Evolutionary conservation across 2,113 vertebrate species (phyloP), one percentile per base, ranked within the genome.

Genomic region (Polypterus senegalus): DNA sequence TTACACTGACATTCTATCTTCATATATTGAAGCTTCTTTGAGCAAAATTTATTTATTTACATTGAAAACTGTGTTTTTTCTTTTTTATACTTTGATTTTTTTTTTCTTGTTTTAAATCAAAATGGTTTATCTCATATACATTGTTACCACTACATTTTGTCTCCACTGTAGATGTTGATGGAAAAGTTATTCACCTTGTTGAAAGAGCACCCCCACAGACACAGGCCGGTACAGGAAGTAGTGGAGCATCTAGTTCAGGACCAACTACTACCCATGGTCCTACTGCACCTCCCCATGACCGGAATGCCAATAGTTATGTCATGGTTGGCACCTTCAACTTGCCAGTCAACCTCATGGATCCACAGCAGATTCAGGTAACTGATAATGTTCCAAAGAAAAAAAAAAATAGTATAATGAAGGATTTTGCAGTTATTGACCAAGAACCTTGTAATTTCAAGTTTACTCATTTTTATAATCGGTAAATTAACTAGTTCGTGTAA

Each of bases 241-340:
- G 85, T 10, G 84, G 83, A 10, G 69, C 72, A 56, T 69, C 78
- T 47, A 57, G 69, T 46, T 63, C 70, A 44, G 74, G 79, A 7
- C 62, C 77, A 5, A 73, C 79, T 5, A 45, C 83, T 61, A 67
- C 80, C 47, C 76, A 85, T 27, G 81, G 88, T 54, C 73, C 85
- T 49, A 85, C 85, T 59, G 78, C 87, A 54, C 70, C 80, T 11
- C 84, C 87, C 27, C 91, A 93, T 1, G 92, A 95, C 72, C 88
- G 90, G 64, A 94, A 91, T 7, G 89, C 89, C 63, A 94, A 94
- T 83, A 92, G 89, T 82, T 94, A 95, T 55, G 91, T 95, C 54
- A 94, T 94, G 92, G 85, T 95, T 53, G 92, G 91, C 63, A 92
- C 92, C 61, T 93, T 95, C 76, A 94, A 95, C 75, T 83, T 95